Percentiles rank a stretch among this genome's conserved stretches.
These are phyloP conservation scores for Gambusia holbrooki DNA, from an alignment of 2,113 vertebrate species.

Conservation along the genomic window DNA sequence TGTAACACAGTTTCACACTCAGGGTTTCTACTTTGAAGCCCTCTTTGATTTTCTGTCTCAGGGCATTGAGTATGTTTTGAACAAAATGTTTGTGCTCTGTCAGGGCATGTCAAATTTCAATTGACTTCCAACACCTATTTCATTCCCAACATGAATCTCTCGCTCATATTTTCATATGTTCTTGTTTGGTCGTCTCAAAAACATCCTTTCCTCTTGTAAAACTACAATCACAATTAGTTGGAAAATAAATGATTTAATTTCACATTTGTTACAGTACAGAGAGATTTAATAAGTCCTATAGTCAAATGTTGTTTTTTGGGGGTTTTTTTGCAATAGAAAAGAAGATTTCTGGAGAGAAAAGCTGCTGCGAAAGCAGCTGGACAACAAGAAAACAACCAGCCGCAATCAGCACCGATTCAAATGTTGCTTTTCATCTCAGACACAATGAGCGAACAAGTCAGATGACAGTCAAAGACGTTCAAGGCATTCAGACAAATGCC, in stretches of 20 bases:
- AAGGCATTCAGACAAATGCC: slow-evolving; percentile 50
- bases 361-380: not conserved
- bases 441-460: slow-evolving; percentile 31
- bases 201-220: not conserved
- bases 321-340: not conserved
- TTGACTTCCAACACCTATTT: not conserved
- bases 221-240: too few relatives aligned
- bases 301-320: not conserved
- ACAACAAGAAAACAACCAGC: slow-evolving; percentile 11
- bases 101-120: not conserved
- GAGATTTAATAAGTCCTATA: slow-evolving; percentile 1
- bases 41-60: not conserved
- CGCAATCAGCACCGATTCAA: slow-evolving; percentile 22
- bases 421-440: slow-evolving; percentile 6
- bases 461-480: slow-evolving; percentile 37
- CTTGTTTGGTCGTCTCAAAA: not conserved
- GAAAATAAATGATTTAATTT: not conserved
- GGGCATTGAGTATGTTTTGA: too few relatives aligned
- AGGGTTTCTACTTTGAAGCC: not conserved
- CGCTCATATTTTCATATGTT: not conserved
- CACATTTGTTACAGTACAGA: not conserved
- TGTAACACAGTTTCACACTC: not conserved
- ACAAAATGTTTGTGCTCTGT: not conserved
- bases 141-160: not conserved
- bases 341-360: not conserved